These are phyloP conservation scores for Tetrapedia diversipes DNA, from an alignment of 2,888 invertebrate species.

Conservation along the genomic window DNA sequence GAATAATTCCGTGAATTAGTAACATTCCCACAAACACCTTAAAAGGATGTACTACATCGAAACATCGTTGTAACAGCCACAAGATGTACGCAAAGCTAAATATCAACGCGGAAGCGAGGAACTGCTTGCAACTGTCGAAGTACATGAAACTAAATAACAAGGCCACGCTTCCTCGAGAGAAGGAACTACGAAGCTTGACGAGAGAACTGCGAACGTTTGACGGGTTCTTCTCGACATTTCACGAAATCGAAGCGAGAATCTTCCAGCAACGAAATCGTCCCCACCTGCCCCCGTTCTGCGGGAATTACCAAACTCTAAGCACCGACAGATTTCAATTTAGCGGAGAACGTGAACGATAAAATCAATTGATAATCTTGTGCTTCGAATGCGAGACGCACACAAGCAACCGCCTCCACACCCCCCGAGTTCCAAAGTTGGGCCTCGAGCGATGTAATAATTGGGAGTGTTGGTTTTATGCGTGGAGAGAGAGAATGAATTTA, in stretches of 20 bases:
- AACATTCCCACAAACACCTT: not conserved
- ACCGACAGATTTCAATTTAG: constrained; percentile 18
- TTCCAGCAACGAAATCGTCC: not conserved
- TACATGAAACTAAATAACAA: constrained; percentile 11
- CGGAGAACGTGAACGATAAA: not conserved
- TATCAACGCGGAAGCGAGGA: constrained; percentile 20
- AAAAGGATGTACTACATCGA: constrained; percentile 1
- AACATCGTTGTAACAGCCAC: constrained; percentile 1
- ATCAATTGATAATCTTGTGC: constrained; percentile 14
- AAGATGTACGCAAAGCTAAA: constrained; percentile 25
- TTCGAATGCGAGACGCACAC: not conserved
- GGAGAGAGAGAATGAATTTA: too few species aligned
- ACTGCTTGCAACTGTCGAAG: constrained; percentile 19
- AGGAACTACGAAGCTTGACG: not conserved
- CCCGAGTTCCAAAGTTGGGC: not conserved
- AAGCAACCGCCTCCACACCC: not conserved
- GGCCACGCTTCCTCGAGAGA: constrained; percentile 11
- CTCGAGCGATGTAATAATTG: constrained; percentile 17
- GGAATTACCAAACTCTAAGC: constrained; percentile 2
- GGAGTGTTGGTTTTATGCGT: too few species aligned
- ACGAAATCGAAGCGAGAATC: not conserved
- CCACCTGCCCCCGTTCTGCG: not conserved
- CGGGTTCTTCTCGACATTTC: constrained; percentile 16
- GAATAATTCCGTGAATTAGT: not conserved
- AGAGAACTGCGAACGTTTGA: not conserved